phyloP scores from a whole-genome alignment of 2,888 invertebrate genomes.

The Autographa pulchrina region DNA sequence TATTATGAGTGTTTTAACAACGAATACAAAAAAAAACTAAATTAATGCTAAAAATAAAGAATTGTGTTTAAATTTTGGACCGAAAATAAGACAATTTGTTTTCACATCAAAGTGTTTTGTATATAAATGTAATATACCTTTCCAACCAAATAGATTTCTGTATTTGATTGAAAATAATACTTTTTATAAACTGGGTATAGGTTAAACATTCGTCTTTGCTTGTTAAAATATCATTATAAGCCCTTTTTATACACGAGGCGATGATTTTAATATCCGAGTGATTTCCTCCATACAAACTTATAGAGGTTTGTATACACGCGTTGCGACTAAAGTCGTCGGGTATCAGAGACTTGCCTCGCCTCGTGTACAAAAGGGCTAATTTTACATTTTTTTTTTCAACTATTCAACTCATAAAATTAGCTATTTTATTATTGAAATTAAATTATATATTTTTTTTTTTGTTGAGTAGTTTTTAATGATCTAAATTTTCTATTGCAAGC shows the following conservation, averaged over 20 bases:
- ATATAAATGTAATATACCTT: conserved; percentile 27
- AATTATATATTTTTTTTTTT: background rate
- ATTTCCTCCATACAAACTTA: too few relatives aligned
- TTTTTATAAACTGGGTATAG: background rate
- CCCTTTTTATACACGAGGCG: too few relatives aligned
- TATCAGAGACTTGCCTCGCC: too few relatives aligned
- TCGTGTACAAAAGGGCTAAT: too few relatives aligned
- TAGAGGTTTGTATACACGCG: too few relatives aligned
- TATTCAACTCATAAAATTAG: too few relatives aligned
- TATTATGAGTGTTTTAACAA: too few relatives aligned
- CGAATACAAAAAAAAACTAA: too few relatives aligned
- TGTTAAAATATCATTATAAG: background rate
- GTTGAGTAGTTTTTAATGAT: background rate
- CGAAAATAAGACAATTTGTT: conserved; percentile 6
- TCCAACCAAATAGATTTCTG: conserved; percentile 22
- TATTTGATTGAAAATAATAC: conserved; percentile 25
- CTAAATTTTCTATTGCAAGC: background rate
- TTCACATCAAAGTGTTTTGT: conserved; percentile 39
- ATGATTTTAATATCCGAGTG: too few relatives aligned
- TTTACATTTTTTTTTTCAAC: too few relatives aligned
- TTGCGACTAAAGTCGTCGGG: too few relatives aligned
- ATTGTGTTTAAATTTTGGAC: background rate
- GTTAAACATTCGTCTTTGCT: background rate
- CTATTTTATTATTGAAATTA: background rate
- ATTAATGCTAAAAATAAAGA: too few relatives aligned